Evolutionary conservation across 2,797 vertebrate genomes (phyloP), one percentile per base, ranked within the genome.

Genomic region (Typhlichthys subterraneus): DNA sequence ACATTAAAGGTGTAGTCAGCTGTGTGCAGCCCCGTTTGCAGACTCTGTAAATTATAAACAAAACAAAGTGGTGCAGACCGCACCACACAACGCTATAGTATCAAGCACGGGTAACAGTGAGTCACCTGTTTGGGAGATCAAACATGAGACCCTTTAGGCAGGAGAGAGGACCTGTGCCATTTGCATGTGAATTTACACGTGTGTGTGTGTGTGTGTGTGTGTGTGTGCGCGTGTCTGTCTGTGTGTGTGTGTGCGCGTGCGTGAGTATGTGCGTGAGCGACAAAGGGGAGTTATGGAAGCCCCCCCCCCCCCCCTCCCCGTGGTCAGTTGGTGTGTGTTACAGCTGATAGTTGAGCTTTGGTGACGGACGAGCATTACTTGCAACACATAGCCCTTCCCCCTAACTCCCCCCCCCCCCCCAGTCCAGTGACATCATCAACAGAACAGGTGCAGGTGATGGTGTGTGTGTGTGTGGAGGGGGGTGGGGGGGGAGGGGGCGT

Each of bases 291-390:
- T 57, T 73, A 48, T 64, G 75, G 59, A 58, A 69, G 50, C 10
- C 61, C 56, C 72, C 53, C 53, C 12, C 63, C 55, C 73, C 54
- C 52, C 11, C 63, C 64, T 23, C 19, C 74, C 63, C 58, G 57
- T 50, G 82, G 76, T 84, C 83, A 87, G 75, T 75, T 73, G 85
- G 80, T 86, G 14, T 85, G 74, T 5, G 80, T 90, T 88, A 86
- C 87, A 73, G 70, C 77, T 81, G 81, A 87, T 89, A 83, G 83
- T 80, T 75, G 61, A 61, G 60, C 63, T 0, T 63, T 31, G 80
- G 79, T 90, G 88, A 91, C 77, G 73, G 89, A 90, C 77, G 71
- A 83, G 77, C 52, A 53, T 54, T 23, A 54, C 53, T 23, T 4
- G 19, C 23, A 31, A 17, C 5, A 54, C 19, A 54, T 9, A 12